phyloP scores from a whole-genome alignment of 1,140 invertebrate species.

The Mercenaria mercenaria region DNA sequence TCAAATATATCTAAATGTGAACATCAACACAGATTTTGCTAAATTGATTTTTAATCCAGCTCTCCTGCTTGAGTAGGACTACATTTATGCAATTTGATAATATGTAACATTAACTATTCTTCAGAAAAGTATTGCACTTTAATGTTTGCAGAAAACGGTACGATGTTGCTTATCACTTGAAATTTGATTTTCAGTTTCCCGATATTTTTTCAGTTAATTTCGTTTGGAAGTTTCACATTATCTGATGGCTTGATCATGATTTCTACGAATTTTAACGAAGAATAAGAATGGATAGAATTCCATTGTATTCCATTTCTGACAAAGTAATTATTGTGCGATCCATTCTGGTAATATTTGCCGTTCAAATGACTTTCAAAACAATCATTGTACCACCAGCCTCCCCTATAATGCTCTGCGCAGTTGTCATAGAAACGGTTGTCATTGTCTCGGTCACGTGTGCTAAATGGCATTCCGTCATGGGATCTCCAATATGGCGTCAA shows the following conservation, averaged over 20 bases:
- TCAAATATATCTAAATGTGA: too few relatives aligned
- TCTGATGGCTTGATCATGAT: constrained; percentile 84
- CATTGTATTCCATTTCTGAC: constrained; percentile 85
- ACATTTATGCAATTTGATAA: too few relatives aligned
- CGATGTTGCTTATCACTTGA: neutral
- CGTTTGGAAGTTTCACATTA: constrained; percentile 66
- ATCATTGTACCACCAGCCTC: constrained; percentile 89
- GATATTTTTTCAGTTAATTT: constrained; percentile 61
- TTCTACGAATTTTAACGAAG: constrained; percentile 82
- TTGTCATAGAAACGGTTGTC: constrained; percentile 90
- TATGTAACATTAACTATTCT: neutral
- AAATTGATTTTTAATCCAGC: too few relatives aligned
- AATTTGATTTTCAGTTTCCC: neutral
- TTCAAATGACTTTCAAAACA: constrained; percentile 98
- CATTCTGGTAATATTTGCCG: constrained; percentile 90
- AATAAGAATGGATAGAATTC: constrained; percentile 84
- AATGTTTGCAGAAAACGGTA: neutral
- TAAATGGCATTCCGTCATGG: constrained; percentile 91
- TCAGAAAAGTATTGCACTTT: neutral
- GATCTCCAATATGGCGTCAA: constrained; percentile 82
- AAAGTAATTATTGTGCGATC: constrained; percentile 84
- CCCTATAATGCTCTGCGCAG: constrained; percentile 89
- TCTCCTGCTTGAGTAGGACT: too few relatives aligned
- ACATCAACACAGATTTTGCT: too few relatives aligned
- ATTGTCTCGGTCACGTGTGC: constrained; percentile 91